Evolutionary conservation across 2,113 vertebrate species (phyloP).

Genomic region (Chionodraco myersi): DNA sequence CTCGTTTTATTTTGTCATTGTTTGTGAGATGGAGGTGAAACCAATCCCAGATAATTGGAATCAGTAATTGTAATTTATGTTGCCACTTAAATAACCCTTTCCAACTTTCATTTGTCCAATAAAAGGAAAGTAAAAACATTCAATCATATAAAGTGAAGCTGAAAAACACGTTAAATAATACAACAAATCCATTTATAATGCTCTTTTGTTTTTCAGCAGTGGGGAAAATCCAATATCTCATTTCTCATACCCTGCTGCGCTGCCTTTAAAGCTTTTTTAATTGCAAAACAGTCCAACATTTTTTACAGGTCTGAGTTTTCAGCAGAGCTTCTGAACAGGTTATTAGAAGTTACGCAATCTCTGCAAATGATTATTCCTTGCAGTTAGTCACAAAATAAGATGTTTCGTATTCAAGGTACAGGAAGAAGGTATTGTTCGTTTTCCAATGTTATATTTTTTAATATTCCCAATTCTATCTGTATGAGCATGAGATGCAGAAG

Average conservation of each 20-base stretch:
- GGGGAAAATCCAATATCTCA: constrained; percentile 53
- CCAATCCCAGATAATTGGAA: constrained; percentile 71
- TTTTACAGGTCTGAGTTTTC: constrained; percentile 2
- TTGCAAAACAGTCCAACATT: neutral
- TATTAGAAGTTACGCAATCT: neutral
- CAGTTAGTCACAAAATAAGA: neutral
- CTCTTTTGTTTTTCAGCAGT: constrained; percentile 19
- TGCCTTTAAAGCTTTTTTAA: constrained; percentile 43
- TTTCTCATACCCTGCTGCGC: constrained; percentile 35
- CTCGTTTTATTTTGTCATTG: constrained; percentile 49
- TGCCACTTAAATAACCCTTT: constrained; percentile 52
- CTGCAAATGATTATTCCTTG: neutral
- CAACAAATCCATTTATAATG: constrained; percentile 51
- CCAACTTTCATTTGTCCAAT: constrained; percentile 57
- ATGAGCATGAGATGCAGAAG: neutral
- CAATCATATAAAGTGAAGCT: constrained; percentile 38
- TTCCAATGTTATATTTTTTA: too few species aligned
- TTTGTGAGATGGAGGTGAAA: constrained; percentile 57
- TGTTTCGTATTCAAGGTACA: too few species aligned
- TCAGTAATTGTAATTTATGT: constrained; percentile 74
- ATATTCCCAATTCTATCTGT: neutral
- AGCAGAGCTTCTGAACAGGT: neutral
- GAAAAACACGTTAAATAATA: constrained; percentile 63
- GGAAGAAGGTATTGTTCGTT: too few species aligned
- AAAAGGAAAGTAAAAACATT: constrained; percentile 52